Percentiles rank a stretch among this genome's conserved stretches.
phyloP scores from a whole-genome alignment of 2,113 vertebrate genomes.

The Sus scrofa region DNA sequence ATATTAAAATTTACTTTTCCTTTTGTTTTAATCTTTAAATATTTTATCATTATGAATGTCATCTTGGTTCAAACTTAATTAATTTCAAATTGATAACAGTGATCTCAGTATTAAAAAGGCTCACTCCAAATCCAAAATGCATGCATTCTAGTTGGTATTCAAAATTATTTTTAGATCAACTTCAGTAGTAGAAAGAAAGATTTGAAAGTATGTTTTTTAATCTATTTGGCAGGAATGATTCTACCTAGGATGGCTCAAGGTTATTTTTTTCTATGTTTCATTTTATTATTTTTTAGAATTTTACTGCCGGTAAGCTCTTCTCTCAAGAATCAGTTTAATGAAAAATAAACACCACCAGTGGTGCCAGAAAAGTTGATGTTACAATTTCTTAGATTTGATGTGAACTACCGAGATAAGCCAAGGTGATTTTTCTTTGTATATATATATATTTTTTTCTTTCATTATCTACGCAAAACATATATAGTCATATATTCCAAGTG shows the following conservation, averaged over 20 bases:
- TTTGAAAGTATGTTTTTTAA: constrained; percentile 58
- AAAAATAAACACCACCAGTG: constrained; percentile 65
- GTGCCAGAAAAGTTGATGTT: constrained; percentile 41
- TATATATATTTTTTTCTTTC: background rate
- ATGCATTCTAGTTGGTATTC: background rate
- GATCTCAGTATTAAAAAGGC: background rate
- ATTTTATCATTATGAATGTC: background rate
- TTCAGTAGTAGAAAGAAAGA: constrained; percentile 29
- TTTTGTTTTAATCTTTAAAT: constrained; percentile 53
- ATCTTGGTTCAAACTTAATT: background rate
- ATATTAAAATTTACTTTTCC: background rate
- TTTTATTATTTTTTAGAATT: background rate
- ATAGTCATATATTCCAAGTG: background rate
- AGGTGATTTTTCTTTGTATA: constrained; percentile 19
- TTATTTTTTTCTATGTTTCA: constrained; percentile 49
- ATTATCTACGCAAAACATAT: background rate
- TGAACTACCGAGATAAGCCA: constrained; percentile 18
- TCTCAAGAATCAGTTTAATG: constrained; percentile 73
- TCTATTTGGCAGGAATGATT: background rate
- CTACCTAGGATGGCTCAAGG: constrained; percentile 7
- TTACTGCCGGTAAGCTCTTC: constrained; percentile 65
- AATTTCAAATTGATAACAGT: background rate
- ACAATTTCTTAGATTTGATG: constrained; percentile 56
- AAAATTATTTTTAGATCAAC: constrained; percentile 21
- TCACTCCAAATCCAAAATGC: background rate